Evolutionary conservation across 2,888 invertebrate species (phyloP), one percentile per base, ranked within the genome.

Genomic region (Paralinhomoeus sp.): DNA sequence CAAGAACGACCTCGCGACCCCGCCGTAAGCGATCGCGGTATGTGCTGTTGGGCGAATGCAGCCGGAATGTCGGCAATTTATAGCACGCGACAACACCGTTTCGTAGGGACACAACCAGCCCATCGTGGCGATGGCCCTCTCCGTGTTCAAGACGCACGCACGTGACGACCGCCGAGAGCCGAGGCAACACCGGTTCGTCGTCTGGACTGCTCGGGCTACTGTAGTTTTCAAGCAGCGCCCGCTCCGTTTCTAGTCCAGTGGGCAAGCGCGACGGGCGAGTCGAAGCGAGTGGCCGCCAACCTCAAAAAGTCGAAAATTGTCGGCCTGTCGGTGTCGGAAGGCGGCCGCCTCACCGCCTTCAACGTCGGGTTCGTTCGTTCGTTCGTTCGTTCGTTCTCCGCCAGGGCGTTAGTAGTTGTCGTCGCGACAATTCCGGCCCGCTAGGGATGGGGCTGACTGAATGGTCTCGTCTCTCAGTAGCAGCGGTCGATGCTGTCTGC

Each of bases 251-350:
- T 42, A 67, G 62, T 60, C 40, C 54, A 57, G 33, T 71, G 69
- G 70, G 57, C 65, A 48, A 49, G 56, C 2, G 52, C 48, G 2
- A 61, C 61, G 27, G 82, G 91, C n/a, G 77, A 77, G 51, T 82
- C 80, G 58, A 78, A 80, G 49, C 75, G 81, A 49, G 68, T 91
- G 39, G 44, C 44, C n/a, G 57, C 60, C 2, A 69, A 69, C n/a
- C 84, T 89, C 1, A 93, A 97, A 65, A 84, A 81, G 1, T 89
- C 87, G 69, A 89, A 93, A 71, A 78, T 91, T 47, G 83, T 84
- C 59, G 82, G 80, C 43, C 80, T 97, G 75, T 72, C 73, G 41
- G 72, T 77, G 1, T 69, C 73, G 48, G 36, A 42, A 9, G 53
- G 51, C 9, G 62, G 54, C 5, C 44, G 64, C 44, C 69, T 93